Conservation (phyloP, 2,888 invertebrate species). For the Drosophila eohydei region DNA sequence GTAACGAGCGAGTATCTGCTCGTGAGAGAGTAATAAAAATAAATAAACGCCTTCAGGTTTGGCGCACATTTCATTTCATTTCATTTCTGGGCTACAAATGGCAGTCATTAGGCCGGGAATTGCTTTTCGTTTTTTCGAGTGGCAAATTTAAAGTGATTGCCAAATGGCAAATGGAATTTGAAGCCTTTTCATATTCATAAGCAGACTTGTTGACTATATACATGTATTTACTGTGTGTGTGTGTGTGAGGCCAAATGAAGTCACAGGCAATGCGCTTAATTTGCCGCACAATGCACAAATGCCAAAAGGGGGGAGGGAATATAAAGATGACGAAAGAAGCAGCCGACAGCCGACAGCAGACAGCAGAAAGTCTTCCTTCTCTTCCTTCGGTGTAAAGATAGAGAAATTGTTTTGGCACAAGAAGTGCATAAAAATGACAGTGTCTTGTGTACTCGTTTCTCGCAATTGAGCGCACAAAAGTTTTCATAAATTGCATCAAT, state of each 20-base stretch:
- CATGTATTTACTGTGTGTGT: background rate
- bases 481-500: conserved; percentile 80
- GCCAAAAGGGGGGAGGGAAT: conserved; percentile 6
- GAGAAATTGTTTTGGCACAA: conserved; percentile 73
- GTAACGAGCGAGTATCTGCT: conserved; percentile 40
- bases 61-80: conserved; percentile 60
- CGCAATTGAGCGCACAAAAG: conserved; percentile 79
- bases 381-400: conserved; percentile 13
- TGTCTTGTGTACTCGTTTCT: conserved; percentile 69
- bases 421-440: conserved; percentile 75
- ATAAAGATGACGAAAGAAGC: conserved; percentile 4
- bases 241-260: conserved; percentile 60
- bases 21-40: conserved; percentile 60
- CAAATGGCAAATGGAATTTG: conserved; percentile 60
- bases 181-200: conserved; percentile 28
- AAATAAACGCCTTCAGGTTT: conserved; percentile 60
- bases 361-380: background rate
- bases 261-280: conserved; percentile 74
- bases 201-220: conserved; percentile 1
- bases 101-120: conserved; percentile 69
- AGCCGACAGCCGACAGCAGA: background rate
- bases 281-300: conserved; percentile 66
- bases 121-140: conserved; percentile 50
- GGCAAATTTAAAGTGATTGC: conserved; percentile 63
- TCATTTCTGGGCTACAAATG: conserved; percentile 67